Base-by-base conservation (phyloP, 2,888 invertebrate species). In the Brachyopa scutellaris region DNA sequence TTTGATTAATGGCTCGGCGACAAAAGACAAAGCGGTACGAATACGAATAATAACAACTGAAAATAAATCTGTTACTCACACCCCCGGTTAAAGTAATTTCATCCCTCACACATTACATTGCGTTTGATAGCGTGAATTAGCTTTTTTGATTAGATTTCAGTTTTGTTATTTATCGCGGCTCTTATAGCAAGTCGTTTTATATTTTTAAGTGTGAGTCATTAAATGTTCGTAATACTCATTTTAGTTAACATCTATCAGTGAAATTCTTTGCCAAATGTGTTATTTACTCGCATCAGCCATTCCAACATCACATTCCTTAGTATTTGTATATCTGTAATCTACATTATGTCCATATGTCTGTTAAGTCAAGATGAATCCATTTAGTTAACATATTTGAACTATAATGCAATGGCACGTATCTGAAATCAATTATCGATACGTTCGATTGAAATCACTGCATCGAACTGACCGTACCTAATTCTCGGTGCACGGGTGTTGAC, bases 371-470 rank as follows among this genome's bases (percentile, higher is more conserved):
- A 13, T 62, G 61, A 74, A 74, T 62, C 36, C 36, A 66, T 55
- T 73, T 40, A 42, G 38, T 15, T n/a, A n/a, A n/a, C n/a, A n/a
- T 31, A 45, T 31, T 3, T 79, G 67, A 73, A 62, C 66, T 67
- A 45, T 33, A 21, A 55, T 4, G 45, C 55, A 40, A 7, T 17
- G 33, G 40, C 40, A 53, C 26, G 42, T 26, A 29, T 66, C 23
- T 45, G 40, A 47, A 29, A 69, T 80, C 67, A 69, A 80, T 79
- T 55, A 67, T 73, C 61, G 9, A 5, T 38, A 47, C 31, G 57
- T 70, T 21, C 47, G 33, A 57, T 64, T 51, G 47, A 49, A 74
- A 45, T 76, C 69, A 64, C 38, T 57, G 67, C 59, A 49, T 61
- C 51, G 42, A 26, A 69, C 57, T 57, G 57, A 57, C 47, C 47